Percentiles rank a stretch among this genome's conserved stretches.
phyloP scores from a whole-genome alignment of 2,113 vertebrate species.

The Paedocypris sp. region DNA sequence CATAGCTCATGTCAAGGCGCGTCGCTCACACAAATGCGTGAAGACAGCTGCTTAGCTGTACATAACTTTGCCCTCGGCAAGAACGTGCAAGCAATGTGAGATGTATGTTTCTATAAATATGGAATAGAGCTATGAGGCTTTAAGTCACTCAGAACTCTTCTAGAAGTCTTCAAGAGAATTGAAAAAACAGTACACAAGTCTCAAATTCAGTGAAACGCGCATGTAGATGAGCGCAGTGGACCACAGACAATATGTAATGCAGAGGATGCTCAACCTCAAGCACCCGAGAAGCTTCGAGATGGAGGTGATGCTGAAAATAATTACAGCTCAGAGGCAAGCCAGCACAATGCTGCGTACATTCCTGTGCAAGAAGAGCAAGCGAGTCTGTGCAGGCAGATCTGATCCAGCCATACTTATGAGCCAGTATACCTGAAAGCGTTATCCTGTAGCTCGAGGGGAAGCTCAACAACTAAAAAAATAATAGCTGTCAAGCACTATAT shows the following conservation, averaged over 20 bases:
- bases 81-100: slow-evolving; percentile 5
- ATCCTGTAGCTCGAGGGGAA: not conserved
- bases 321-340: slow-evolving; percentile 7
- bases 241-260: not conserved
- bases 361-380: slow-evolving; percentile 27
- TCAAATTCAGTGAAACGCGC: not conserved
- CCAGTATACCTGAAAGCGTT: not conserved
- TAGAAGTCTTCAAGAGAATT: not conserved
- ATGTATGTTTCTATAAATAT: slow-evolving; percentile 26
- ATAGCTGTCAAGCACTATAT: too few relatives aligned
- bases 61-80: slow-evolving; percentile 20
- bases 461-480: too few relatives aligned
- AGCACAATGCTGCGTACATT: slow-evolving; percentile 18
- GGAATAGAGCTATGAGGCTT: slow-evolving; percentile 2
- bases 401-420: not conserved
- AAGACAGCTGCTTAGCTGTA: slow-evolving; percentile 4
- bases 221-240: not conserved
- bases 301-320: slow-evolving; percentile 4
- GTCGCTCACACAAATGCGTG: not conserved
- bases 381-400: slow-evolving; percentile 13
- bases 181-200: not conserved
- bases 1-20: slow-evolving; percentile 5
- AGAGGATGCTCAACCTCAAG: not conserved
- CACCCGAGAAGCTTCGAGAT: not conserved
- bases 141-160: not conserved